Evolutionary conservation across 2,888 invertebrate genomes (phyloP).

Genomic region (Lepas anatifera): DNA sequence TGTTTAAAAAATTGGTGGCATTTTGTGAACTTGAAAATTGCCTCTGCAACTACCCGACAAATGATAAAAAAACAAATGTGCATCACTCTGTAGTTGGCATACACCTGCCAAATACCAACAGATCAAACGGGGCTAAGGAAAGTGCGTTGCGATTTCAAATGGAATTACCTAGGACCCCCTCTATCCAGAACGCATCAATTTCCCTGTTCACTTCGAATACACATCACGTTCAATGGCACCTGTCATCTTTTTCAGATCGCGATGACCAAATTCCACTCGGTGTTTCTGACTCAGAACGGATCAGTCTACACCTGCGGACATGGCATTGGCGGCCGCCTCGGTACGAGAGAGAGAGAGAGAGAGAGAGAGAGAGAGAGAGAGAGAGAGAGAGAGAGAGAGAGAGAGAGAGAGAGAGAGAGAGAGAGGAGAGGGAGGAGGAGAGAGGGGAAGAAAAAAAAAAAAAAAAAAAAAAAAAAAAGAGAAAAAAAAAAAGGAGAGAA

Average conservation of each 20-base stretch:
- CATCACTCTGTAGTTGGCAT: neutral
- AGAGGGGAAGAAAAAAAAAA: no score
- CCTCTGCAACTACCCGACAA: no score
- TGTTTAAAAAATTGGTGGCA: no score
- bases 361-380: no score
- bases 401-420: no score
- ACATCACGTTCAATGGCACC: neutral
- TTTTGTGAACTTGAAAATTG: no score
- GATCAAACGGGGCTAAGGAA: no score
- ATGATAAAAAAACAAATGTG: neutral
- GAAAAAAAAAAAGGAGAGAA: no score
- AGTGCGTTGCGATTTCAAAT: neutral
- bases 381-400: no score
- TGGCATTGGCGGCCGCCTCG: constrained; percentile 62
- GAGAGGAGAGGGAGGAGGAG: no score
- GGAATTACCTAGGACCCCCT: neutral
- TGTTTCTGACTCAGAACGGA: constrained; percentile 47
- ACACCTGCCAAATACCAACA: neutral
- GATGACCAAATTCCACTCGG: constrained; percentile 52
- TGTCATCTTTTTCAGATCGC: neutral
- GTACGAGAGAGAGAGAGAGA: no score
- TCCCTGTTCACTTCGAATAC: neutral
- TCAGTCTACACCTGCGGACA: constrained; percentile 65
- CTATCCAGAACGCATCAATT: neutral
- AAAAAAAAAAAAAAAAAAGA: no score